Base-by-base conservation (phyloP, 1,140 invertebrate genomes). In the Rhopalosiphum maidis region DNA sequence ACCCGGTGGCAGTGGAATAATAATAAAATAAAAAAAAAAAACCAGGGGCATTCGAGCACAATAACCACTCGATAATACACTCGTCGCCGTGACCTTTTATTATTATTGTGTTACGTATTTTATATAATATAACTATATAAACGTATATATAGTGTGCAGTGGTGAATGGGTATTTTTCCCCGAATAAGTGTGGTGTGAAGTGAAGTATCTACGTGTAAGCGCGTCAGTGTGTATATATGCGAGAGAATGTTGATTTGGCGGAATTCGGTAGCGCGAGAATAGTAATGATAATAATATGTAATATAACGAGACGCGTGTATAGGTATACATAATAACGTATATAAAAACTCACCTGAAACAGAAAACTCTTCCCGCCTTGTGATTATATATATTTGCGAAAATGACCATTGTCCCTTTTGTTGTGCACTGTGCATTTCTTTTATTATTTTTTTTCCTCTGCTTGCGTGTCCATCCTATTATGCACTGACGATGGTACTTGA, bases 221-320 rank as follows among this genome's bases (percentile, higher is more conserved):
- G 15, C 22, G 37, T 68, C 11, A 1, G 5, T 41, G 35, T 89
- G 35, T 25, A 23, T 37, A 23, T 37, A 37, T 68, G 7, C 5
- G 54, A 90, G 55, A 60, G 89, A 83, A 37, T 86, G 91, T 93
- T 93, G 77, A 93, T 93, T 93, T 93, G 77, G 91, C 51, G 48
- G 48, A 93, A 93, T 94, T 89, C 55, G 51, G 88, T 91, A 85
- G 85, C 91, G 54, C 90, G 90, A 87, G 18, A 90, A 94, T 94
- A 93, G 93, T 60, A 93, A 68, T 68, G 30, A 68, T 68, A n/a
- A 68, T 54, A 93, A 43, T 77, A 94, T 35, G 21, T 86, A 85
- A 48, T 35, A 87, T 35, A 87, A 87, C 43, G 51, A 55, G 35
- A 55, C 23, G 23, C 30, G 2, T 4, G 43, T 48, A 30, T 55